phyloP scores from a whole-genome alignment of 2,113 vertebrate genomes.

The Perca flavescens region DNA sequence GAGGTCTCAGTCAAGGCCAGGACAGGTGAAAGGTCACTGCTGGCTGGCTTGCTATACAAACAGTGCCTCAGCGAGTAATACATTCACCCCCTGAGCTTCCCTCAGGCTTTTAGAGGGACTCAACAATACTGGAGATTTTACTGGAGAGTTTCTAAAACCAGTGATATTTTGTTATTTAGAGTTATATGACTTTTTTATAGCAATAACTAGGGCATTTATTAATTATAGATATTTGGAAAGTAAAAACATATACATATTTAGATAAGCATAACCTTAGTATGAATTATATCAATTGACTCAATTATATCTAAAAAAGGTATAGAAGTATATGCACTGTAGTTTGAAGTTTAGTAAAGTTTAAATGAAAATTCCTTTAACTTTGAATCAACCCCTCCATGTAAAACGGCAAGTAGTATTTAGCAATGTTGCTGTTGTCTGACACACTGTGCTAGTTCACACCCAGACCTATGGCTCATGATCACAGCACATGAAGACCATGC shows the following conservation, averaged over 20 bases:
- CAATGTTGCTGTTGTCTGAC: constrained; percentile 35
- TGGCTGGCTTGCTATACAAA: constrained; percentile 72
- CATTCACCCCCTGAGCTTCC: constrained; percentile 60
- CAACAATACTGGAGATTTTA: constrained; percentile 3
- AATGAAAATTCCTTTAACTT: constrained; percentile 43
- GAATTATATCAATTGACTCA: neutral
- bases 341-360: constrained; percentile 18
- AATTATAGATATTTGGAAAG: neutral
- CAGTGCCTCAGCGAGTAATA: constrained; percentile 56
- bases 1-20: constrained; percentile 84
- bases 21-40: constrained; percentile 82
- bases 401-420: constrained; percentile 48
- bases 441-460: constrained; percentile 22
- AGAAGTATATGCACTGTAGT: neutral
- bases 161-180: constrained; percentile 3
- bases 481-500: constrained; percentile 48
- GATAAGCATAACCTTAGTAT: neutral
- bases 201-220: neutral
- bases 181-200: neutral
- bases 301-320: constrained; percentile 34
- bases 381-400: constrained; percentile 43
- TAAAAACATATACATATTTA: neutral
- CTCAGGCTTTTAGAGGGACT: constrained; percentile 27
- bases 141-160: neutral
- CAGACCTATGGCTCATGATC: constrained; percentile 37